Conservation (phyloP, 2,113 vertebrate species). For the Onychorhynchus coronatus region DNA sequence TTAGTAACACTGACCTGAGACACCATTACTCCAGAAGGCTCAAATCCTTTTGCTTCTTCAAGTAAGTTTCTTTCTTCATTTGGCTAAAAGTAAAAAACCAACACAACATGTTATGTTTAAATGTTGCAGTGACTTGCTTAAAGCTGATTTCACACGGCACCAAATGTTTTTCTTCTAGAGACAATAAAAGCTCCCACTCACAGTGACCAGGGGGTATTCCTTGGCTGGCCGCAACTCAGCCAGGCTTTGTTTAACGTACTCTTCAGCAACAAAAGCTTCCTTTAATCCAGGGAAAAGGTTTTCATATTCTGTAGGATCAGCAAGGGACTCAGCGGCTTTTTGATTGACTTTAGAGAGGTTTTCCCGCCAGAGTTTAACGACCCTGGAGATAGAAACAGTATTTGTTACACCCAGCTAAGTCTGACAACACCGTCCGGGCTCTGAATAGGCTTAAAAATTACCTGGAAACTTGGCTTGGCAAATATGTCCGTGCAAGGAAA, state of each 20-base stretch:
- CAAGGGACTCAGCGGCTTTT: conserved; percentile 95
- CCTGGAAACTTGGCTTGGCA: conserved; percentile 97
- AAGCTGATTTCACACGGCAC: not conserved
- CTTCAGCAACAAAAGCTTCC: conserved; percentile 92
- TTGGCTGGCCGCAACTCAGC: conserved; percentile 81
- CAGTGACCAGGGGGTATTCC: conserved; percentile 92
- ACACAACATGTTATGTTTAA: not conserved
- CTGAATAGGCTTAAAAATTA: conserved; percentile 17
- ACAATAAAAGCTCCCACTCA: conserved; percentile 61
- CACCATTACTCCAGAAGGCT: conserved; percentile 70
- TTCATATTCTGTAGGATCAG: conserved; percentile 97
- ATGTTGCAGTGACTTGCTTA: not conserved
- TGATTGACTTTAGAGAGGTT: conserved; percentile 92
- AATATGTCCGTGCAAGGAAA: conserved; percentile 93
- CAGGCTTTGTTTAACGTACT: conserved; percentile 84
- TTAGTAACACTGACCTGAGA: conserved; percentile 73
- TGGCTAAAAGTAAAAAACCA: conserved; percentile 72
- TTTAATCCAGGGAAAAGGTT: conserved; percentile 96
- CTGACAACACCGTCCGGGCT: not conserved
- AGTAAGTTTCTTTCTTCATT: conserved; percentile 96
- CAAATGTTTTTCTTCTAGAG: not conserved
- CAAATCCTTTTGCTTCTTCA: conserved; percentile 89
- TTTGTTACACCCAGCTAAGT: not conserved
- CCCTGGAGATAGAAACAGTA: conserved; percentile 64
- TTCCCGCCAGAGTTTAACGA: conserved; percentile 96